Conservation (phyloP, 2,797 vertebrate species). For the Gila robusta region DNA sequence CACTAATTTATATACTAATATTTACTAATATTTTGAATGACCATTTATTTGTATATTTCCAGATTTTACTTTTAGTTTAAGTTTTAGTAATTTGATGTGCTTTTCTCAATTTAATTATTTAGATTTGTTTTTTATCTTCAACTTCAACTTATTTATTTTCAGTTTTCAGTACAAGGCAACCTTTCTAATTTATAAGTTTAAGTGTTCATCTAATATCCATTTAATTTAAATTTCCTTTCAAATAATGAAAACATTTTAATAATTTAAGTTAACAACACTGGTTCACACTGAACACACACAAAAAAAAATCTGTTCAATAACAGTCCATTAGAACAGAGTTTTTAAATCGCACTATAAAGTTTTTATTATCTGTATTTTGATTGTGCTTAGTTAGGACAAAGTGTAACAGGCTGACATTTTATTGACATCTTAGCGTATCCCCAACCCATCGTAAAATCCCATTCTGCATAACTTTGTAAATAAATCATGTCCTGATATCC, state of each 20-base stretch:
- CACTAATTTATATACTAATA: neutral
- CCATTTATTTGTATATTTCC: neutral
- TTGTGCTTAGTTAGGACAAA: neutral
- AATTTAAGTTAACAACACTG: neutral
- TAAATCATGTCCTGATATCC: neutral
- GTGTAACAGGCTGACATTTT: slow-evolving; percentile 12
- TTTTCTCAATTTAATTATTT: neutral
- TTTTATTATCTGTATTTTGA: neutral
- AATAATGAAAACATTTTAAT: neutral
- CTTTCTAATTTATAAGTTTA: too few species aligned
- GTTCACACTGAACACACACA: neutral
- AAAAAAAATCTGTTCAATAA: neutral
- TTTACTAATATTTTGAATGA: neutral
- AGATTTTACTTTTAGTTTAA: neutral
- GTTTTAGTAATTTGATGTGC: neutral
- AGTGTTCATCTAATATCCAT: too few species aligned
- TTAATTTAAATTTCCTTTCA: neutral
- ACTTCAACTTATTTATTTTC: neutral
- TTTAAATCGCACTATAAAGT: neutral
- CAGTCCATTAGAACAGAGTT: neutral
- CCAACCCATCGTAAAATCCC: neutral
- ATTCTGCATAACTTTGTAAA: neutral
- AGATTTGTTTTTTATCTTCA: neutral
- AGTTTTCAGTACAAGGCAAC: too few species aligned
- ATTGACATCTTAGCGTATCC: neutral